Evolutionary conservation across 2,888 invertebrate genomes (phyloP).

Genomic region (Enchytraeus crypticus): DNA sequence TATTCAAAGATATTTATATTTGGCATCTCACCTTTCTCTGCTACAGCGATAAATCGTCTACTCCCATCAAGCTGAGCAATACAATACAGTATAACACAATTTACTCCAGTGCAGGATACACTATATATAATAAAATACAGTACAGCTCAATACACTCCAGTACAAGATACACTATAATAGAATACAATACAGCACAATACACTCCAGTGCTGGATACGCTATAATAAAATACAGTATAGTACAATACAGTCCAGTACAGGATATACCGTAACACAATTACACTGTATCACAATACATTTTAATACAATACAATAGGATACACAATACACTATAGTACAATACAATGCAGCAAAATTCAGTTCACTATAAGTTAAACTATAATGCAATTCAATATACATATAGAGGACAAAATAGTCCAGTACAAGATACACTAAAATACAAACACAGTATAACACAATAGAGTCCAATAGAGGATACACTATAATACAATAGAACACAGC

Average conservation of each 20-base stretch:
- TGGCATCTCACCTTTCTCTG: constrained; percentile 67
- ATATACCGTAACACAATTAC: too few species aligned
- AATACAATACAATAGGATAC: not conserved
- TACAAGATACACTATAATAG: not conserved
- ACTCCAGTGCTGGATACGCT: not conserved
- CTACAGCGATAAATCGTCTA: constrained; percentile 67
- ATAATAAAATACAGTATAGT: too few species aligned
- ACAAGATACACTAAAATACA: not conserved
- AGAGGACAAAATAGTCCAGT: not conserved
- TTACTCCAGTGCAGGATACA: not conserved
- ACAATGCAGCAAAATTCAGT: not conserved
- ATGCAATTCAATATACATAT: not conserved
- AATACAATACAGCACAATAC: not conserved
- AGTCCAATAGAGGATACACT: not conserved
- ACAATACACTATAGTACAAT: not conserved
- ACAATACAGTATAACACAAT: not conserved
- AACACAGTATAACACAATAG: too few species aligned
- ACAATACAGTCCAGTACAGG: too few species aligned
- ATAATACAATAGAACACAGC: too few species aligned
- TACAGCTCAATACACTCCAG: not conserved
- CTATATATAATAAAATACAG: not conserved
- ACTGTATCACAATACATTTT: too few species aligned
- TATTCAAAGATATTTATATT: constrained; percentile 73
- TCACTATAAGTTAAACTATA: not conserved
- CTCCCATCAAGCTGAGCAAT: constrained; percentile 32